A percentile compares a stretch with the other conserved stretches of the same genome.
Conservation (phyloP, 2,113 vertebrate genomes). For the Morphnarchus princeps region DNA sequence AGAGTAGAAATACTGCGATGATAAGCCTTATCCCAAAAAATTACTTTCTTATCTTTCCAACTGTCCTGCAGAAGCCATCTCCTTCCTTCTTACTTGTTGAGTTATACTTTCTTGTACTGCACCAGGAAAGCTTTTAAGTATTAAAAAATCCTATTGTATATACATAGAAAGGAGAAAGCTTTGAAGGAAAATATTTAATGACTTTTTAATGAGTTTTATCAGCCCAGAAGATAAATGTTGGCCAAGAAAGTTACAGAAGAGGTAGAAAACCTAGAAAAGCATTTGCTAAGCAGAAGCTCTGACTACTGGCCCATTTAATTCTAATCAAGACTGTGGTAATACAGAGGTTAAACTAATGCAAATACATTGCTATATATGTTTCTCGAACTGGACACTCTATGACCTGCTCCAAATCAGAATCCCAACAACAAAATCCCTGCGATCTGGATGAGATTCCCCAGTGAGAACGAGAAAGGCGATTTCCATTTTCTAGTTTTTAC, state of each 20-base stretch:
- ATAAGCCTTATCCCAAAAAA: not conserved
- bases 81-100: not conserved
- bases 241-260: not conserved
- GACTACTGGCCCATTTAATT: not conserved
- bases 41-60: not conserved
- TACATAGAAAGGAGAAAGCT: not conserved
- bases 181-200: not conserved
- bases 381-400: not conserved
- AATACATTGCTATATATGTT: rapidly evolving
- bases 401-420: not conserved
- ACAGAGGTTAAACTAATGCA: not conserved
- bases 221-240: not conserved
- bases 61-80: not conserved
- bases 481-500: not conserved
- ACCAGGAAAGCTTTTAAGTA: not conserved
- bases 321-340: not conserved
- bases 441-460: not conserved
- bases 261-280: not conserved
- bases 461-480: not conserved
- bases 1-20: not conserved
- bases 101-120: not conserved
- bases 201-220: not conserved
- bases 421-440: not conserved
- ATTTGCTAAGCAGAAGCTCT: not conserved
- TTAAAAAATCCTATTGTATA: not conserved